Percentiles rank a stretch among this genome's conserved stretches.
Conservation (phyloP, 2,888 invertebrate species). For the Chaetogeoica ovagalla region DNA sequence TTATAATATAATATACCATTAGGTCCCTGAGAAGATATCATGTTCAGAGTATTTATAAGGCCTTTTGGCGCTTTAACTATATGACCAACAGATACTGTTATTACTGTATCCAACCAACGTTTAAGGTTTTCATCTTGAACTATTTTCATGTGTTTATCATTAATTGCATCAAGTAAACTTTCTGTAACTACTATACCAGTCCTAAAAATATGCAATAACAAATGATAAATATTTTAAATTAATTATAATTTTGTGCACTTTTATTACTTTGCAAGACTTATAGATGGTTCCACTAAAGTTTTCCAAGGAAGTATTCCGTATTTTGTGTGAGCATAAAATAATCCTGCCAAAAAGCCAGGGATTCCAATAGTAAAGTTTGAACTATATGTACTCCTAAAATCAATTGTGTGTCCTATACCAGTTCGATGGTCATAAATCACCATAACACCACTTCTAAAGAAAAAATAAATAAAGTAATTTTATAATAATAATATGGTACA, state of each 20-base stretch:
- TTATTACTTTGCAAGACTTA: slow-evolving; percentile 63
- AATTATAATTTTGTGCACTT: neutral
- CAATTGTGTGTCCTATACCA: slow-evolving; percentile 64
- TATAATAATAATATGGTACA: neutral
- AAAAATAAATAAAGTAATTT: neutral
- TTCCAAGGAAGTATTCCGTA: slow-evolving; percentile 67
- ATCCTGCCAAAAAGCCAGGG: slow-evolving; percentile 67
- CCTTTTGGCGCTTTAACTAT: slow-evolving; percentile 60
- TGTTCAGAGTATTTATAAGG: slow-evolving; percentile 65
- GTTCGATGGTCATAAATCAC: slow-evolving; percentile 73
- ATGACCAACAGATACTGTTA: slow-evolving; percentile 60
- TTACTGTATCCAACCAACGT: slow-evolving; percentile 56
- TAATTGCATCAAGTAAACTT: slow-evolving; percentile 61
- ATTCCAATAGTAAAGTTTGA: slow-evolving; percentile 58
- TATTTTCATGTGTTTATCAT: slow-evolving; percentile 46
- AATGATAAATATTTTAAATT: neutral
- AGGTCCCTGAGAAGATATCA: slow-evolving; percentile 61
- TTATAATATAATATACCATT: slow-evolving; percentile 57
- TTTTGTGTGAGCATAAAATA: slow-evolving; percentile 64
- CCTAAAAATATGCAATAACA: slow-evolving; percentile 57
- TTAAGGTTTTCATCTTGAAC: slow-evolving; percentile 54
- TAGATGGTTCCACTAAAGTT: slow-evolving; percentile 65
- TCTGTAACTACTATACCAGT: slow-evolving; percentile 63
- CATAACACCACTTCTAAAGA: slow-evolving; percentile 71
- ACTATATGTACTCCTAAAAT: slow-evolving; percentile 62